phyloP scores from a whole-genome alignment of 2,113 vertebrate species.

The Xenopus borealis region DNA sequence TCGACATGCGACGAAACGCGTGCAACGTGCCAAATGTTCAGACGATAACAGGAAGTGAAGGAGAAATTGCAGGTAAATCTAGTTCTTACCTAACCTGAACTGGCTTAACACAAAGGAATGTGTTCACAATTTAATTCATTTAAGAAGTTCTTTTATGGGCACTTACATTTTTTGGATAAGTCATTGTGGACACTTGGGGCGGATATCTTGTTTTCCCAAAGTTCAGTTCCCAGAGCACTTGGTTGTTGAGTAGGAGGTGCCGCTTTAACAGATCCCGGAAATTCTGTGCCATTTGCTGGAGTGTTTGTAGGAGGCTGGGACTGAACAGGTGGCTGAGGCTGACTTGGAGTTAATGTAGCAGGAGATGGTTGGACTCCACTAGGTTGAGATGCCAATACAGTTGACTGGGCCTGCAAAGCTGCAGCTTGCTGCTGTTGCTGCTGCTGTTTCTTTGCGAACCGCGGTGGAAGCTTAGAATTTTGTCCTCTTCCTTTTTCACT shows the following conservation, averaged over 20 bases:
- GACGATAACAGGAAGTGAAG: too few species aligned
- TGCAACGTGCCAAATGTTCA: too few species aligned
- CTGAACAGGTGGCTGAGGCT: constrained; percentile 56
- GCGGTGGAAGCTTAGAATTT: constrained; percentile 88
- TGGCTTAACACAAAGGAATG: too few species aligned
- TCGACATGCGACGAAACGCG: too few species aligned
- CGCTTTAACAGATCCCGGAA: constrained; percentile 65
- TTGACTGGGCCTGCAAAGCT: constrained; percentile 51
- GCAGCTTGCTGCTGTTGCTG: constrained; percentile 66
- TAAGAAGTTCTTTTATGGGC: not conserved
- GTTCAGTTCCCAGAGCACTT: constrained; percentile 77
- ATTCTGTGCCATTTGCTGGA: constrained; percentile 69
- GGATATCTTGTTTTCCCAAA: constrained; percentile 92
- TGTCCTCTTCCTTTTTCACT: constrained; percentile 86
- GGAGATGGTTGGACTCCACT: constrained; percentile 59
- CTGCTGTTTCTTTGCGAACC: constrained; percentile 94
- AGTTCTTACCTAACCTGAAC: too few species aligned
- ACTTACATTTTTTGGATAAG: constrained; percentile 90
- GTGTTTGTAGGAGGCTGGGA: constrained; percentile 53
- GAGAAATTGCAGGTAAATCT: too few species aligned
- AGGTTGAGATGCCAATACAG: constrained; percentile 17
- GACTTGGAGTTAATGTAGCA: constrained; percentile 56
- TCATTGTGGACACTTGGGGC: constrained; percentile 78
- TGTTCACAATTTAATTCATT: not conserved
- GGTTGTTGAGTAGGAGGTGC: constrained; percentile 60